These are phyloP conservation scores for Lampropteryx suffumata DNA, from an alignment of 2,888 invertebrate species.

Conservation along the genomic window DNA sequence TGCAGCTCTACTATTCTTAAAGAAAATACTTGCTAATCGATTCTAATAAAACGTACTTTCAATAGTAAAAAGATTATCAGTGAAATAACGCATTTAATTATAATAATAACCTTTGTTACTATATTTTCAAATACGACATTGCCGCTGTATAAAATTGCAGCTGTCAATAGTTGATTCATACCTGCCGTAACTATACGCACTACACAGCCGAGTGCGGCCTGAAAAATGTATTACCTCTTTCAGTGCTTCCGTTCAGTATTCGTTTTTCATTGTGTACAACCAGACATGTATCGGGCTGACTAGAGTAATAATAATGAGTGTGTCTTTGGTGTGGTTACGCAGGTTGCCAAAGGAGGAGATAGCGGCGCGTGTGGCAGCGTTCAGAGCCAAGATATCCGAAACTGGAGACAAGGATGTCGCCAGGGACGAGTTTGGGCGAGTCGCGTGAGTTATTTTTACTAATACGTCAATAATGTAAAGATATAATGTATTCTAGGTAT, in stretches of 20 bases:
- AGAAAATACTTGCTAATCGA: neutral
- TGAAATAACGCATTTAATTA: too few species aligned
- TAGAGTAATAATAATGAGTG: conserved; percentile 56
- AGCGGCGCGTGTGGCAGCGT: conserved; percentile 92
- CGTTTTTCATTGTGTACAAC: conserved; percentile 5
- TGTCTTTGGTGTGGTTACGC: conserved; percentile 77
- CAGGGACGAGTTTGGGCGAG: conserved; percentile 93
- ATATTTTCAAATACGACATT: too few species aligned
- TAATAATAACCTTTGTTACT: too few species aligned
- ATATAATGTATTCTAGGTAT: too few species aligned
- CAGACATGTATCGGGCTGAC: conserved; percentile 3
- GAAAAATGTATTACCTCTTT: conserved; percentile 12
- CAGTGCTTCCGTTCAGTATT: neutral
- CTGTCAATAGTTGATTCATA: conserved; percentile 6
- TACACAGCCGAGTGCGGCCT: neutral
- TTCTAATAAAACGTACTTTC: neutral
- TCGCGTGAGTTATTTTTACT: conserved; percentile 75
- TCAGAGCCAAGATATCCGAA: conserved; percentile 92
- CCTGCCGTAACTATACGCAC: neutral
- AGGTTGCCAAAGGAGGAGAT: conserved; percentile 94
- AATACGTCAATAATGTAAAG: too few species aligned
- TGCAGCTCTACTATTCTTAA: neutral
- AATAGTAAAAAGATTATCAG: too few species aligned
- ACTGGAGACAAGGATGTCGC: conserved; percentile 83
- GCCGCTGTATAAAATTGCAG: neutral